phyloP scores from a whole-genome alignment of 2,797 vertebrate genomes.

The Diplodus puntazzo region DNA sequence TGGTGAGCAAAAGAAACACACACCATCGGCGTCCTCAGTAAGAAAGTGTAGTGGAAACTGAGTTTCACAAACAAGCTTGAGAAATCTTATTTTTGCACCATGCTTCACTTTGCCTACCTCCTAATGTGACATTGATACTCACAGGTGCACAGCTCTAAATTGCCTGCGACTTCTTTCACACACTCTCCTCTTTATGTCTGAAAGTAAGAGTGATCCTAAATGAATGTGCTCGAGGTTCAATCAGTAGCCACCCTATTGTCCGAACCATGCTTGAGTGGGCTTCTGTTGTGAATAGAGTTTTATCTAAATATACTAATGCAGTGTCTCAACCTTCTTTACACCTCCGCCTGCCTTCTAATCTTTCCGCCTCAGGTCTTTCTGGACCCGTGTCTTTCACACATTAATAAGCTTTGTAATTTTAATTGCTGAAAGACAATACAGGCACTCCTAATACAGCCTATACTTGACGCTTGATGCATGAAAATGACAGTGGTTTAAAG shows the following conservation, averaged over 20 bases:
- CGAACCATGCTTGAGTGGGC: background rate
- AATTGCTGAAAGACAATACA: constrained; percentile 41
- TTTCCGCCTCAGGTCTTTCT: background rate
- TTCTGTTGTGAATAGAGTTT: constrained; percentile 22
- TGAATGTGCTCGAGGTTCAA: constrained; percentile 34
- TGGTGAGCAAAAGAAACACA: background rate
- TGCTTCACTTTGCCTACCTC: constrained; percentile 19
- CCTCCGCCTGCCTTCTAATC: background rate
- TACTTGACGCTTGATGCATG: constrained; percentile 57
- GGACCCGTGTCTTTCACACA: background rate
- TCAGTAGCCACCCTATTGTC: constrained; percentile 13
- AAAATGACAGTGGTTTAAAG: constrained; percentile 63
- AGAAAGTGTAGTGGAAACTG: background rate
- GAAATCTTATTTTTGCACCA: background rate
- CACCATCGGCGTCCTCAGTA: background rate
- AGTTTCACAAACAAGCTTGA: constrained; percentile 25
- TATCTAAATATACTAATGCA: background rate
- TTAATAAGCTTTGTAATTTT: constrained; percentile 29
- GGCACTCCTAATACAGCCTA: background rate
- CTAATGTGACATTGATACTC: constrained; percentile 35
- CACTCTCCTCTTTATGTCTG: constrained; percentile 5
- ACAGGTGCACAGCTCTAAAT: constrained; percentile 41
- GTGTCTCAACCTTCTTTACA: background rate
- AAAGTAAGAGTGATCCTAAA: constrained; percentile 20
- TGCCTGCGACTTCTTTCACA: background rate